Evolutionary conservation across 2,797 vertebrate genomes (phyloP), one percentile per base, ranked within the genome.

Genomic region (Sebastes hopkinsi): DNA sequence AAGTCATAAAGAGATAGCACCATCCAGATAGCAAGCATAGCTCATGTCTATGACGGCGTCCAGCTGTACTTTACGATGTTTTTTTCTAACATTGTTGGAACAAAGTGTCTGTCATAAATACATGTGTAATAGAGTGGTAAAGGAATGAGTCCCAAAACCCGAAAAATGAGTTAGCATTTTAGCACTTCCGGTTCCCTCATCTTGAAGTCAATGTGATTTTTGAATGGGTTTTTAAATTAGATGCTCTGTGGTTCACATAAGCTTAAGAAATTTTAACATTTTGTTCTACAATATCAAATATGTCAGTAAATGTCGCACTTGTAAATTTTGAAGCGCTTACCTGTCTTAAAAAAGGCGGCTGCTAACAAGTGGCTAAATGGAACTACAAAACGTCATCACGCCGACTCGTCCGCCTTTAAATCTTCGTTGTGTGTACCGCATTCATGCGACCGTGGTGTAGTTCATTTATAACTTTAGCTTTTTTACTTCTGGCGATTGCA

Each of bases 1-100:
- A 78, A 86, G 72, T 85, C 84, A 90, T 92, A 91, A 90, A 81
- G 68, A 82, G 81, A 83, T 54, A 65, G 55, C 73, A 59, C 69
- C 56, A 73, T 79, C 68, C 80, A 79, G 80, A 87, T 59, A 87
- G 86, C 61, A n/a, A 50, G 34, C 81, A 92, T 88, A 73, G 77
- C 73, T 94, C 88, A 91, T 87, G 77, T 88, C 87, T 82, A 82
- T 67, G 60, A 56, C 74, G 75, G 54, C 10, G 55, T 79, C 72
- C 64, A 61, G 79, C 36, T 67, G 38, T 50, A 71, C 61, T 86
- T 80, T 80, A 81, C 20, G 8, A 77, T 77, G 76, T 75, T 88
- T 82, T 82, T 79, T 64, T 60, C 32, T 36, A 74, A 75, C 58
- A 38, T 30, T 34, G 61, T 16, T 61, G 50, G 38, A 89, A 77